A percentile compares a stretch with the other conserved stretches of the same genome.
Evolutionary conservation across 2,888 invertebrate species (phyloP).

Genomic region (Pheosia gnoma): DNA sequence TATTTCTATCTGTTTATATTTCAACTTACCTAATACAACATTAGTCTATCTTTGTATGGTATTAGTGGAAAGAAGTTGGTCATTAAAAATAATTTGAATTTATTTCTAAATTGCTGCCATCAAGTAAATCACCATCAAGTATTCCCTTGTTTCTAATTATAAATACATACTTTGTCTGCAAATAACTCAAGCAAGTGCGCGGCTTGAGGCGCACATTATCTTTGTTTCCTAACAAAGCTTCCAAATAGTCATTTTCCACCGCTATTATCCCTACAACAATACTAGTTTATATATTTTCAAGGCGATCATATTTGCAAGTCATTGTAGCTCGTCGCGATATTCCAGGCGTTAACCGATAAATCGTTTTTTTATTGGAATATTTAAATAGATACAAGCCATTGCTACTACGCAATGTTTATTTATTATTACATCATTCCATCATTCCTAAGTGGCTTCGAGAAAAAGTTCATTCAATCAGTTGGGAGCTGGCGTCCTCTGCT

Average conservation of each 20-base stretch:
- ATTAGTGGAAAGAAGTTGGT: neutral
- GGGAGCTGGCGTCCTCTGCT: too few species aligned
- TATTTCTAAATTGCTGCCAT: neutral
- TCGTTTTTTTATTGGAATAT: slow-evolving; percentile 31
- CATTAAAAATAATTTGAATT: neutral
- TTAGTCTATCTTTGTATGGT: neutral
- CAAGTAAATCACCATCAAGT: neutral
- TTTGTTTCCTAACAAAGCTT: slow-evolving; percentile 13
- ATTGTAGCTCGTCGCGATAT: slow-evolving; percentile 26
- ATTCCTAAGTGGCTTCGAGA: slow-evolving; percentile 30
- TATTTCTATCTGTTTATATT: too few species aligned
- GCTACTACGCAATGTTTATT: slow-evolving; percentile 38
- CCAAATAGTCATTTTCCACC: slow-evolving; percentile 15
- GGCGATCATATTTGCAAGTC: slow-evolving; percentile 17
- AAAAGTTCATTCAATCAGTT: slow-evolving; percentile 11
- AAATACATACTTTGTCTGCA: slow-evolving; percentile 8
- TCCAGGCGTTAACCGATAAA: slow-evolving; percentile 27
- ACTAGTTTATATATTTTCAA: slow-evolving; percentile 8
- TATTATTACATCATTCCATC: slow-evolving; percentile 55
- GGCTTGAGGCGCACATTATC: neutral
- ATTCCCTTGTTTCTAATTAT: slow-evolving; percentile 14
- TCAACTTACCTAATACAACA: too few species aligned
- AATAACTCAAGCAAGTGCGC: slow-evolving; percentile 9
- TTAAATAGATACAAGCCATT: slow-evolving; percentile 20
- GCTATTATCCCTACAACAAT: slow-evolving; percentile 12